Percentiles rank a stretch among this genome's conserved stretches.
Conservation (phyloP, 1,140 invertebrate genomes). For the Marisa cornuarietis region DNA sequence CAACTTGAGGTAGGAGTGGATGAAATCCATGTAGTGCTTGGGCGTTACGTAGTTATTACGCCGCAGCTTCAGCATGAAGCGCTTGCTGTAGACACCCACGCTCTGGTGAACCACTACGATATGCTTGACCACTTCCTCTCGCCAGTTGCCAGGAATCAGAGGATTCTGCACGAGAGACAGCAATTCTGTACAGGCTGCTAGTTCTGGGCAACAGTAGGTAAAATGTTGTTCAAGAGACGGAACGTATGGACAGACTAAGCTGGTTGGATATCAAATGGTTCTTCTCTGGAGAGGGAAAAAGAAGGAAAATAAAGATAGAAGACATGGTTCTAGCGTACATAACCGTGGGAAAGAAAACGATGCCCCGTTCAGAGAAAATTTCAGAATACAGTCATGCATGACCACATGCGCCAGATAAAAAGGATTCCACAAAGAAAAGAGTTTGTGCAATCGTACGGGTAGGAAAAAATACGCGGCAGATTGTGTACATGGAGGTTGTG, state of each 20-base stretch:
- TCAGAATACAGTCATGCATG: too few relatives aligned
- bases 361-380: too few relatives aligned
- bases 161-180: constrained; percentile 53
- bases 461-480: too few relatives aligned
- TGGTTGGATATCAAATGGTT: background rate
- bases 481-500: too few relatives aligned
- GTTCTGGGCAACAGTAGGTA: background rate
- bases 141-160: constrained; percentile 74
- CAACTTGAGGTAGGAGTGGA: constrained; percentile 79
- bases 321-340: too few relatives aligned
- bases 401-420: too few relatives aligned
- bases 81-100: constrained; percentile 75
- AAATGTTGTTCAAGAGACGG: too few relatives aligned
- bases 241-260: background rate
- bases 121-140: constrained; percentile 79
- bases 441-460: too few relatives aligned
- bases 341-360: too few relatives aligned
- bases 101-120: constrained; percentile 84
- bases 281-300: too few relatives aligned
- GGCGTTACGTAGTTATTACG: constrained; percentile 87
- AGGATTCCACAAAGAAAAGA: too few relatives aligned
- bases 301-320: too few relatives aligned
- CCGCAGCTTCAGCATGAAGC: constrained; percentile 77
- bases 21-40: constrained; percentile 88
- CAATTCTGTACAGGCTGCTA: background rate